A percentile compares a stretch with the other conserved stretches of the same genome.
Evolutionary conservation across 2,113 vertebrate genomes (phyloP).

Genomic region (Xyliphius kryptos): DNA sequence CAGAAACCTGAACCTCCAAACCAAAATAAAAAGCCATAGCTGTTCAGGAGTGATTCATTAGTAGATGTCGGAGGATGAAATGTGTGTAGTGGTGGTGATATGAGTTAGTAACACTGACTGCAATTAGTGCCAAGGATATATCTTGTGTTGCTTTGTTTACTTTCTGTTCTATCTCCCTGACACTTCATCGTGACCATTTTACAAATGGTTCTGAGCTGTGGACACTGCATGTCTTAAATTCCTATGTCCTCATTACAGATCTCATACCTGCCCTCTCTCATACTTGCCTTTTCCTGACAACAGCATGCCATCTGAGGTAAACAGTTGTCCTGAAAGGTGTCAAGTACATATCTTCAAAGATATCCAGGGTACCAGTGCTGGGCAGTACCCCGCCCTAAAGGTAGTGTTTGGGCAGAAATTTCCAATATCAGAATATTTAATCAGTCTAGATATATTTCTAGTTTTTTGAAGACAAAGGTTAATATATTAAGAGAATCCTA

Average conservation of each 20-base stretch:
- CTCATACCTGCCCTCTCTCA: constrained; percentile 2
- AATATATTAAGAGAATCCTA: no score
- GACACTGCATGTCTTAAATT: background rate
- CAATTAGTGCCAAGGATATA: constrained; percentile 30
- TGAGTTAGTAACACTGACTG: constrained; percentile 16
- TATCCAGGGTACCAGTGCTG: no score
- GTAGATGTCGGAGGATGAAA: background rate
- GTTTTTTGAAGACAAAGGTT: no score
- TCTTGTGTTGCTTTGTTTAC: constrained; percentile 25
- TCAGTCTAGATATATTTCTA: no score
- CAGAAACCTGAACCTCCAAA: constrained; percentile 20
- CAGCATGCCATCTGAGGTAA: background rate
- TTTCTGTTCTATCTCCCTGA: constrained; percentile 7
- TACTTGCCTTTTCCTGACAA: constrained; percentile 18
- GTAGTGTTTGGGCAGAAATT: no score
- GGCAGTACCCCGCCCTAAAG: no score
- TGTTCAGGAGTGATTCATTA: constrained; percentile 12
- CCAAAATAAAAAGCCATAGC: constrained; percentile 16
- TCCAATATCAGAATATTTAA: no score
- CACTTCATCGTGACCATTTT: constrained; percentile 22
- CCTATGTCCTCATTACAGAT: constrained; percentile 1
- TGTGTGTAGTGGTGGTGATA: background rate
- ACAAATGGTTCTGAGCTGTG: background rate
- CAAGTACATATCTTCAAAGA: no score
- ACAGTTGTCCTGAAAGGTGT: no score